These are phyloP conservation scores for Noctilio leporinus DNA, from an alignment of 2,113 vertebrate genomes.

Conservation along the genomic window DNA sequence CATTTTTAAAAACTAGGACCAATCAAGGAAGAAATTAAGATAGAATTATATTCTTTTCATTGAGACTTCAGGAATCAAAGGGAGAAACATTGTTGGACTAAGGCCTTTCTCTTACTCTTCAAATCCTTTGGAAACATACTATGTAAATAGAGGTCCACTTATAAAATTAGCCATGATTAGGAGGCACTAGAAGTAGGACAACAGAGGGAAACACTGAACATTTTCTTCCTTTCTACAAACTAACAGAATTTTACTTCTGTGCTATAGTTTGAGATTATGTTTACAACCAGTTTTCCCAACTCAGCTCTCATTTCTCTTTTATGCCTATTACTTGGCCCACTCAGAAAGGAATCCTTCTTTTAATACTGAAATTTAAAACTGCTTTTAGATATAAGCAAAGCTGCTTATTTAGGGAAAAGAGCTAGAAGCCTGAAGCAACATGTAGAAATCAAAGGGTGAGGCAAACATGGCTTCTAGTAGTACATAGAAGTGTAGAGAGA, in stretches of 20 bases:
- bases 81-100: neutral
- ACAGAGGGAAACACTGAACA: neutral
- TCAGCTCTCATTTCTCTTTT: neutral
- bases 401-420: neutral
- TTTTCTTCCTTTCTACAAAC: neutral
- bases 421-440: neutral
- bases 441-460: neutral
- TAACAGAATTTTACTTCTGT: neutral
- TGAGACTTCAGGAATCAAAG: neutral
- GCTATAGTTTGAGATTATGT: neutral
- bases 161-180: neutral
- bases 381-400: neutral
- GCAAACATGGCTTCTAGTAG: neutral
- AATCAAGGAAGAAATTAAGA: neutral
- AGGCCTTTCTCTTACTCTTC: neutral
- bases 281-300: neutral
- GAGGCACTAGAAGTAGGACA: neutral
- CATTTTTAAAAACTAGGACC: neutral
- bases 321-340: neutral
- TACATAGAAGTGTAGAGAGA: neutral
- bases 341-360: neutral
- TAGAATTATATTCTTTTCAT: neutral
- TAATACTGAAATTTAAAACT: neutral
- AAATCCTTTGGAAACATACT: neutral
- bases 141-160: neutral